Conservation (phyloP, 2,888 invertebrate species). For the Cerceris ruficornis region DNA sequence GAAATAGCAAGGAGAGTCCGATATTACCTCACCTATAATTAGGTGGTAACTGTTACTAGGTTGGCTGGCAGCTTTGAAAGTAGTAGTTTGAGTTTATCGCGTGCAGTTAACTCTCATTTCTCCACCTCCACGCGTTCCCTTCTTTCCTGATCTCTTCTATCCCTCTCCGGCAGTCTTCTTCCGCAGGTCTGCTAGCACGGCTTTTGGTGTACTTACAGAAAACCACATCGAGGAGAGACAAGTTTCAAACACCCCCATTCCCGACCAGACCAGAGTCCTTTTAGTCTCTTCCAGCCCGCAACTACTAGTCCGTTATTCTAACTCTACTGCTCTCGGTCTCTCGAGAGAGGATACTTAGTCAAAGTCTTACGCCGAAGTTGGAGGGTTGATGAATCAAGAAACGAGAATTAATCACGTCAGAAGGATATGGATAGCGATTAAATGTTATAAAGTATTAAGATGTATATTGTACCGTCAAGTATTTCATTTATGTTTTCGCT, state of each 20-base stretch:
- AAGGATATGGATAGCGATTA: slow-evolving; percentile 42
- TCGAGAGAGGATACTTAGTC: slow-evolving; percentile 62
- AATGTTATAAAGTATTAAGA: not conserved
- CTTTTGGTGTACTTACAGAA: slow-evolving; percentile 59
- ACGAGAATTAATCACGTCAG: slow-evolving; percentile 68
- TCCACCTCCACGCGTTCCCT: slow-evolving; percentile 20
- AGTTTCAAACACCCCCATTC: slow-evolving; percentile 64
- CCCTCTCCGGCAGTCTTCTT: slow-evolving; percentile 38
- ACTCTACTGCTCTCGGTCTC: slow-evolving; percentile 63
- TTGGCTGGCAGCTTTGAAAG: slow-evolving; percentile 58
- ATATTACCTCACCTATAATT: slow-evolving; percentile 66
- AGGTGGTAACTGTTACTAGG: slow-evolving; percentile 70
- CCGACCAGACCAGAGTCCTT: slow-evolving; percentile 54
- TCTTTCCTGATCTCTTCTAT: slow-evolving; percentile 5
- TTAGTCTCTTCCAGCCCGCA: slow-evolving; percentile 47
- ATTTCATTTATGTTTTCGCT: too few relatives aligned
- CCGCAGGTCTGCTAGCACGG: slow-evolving; percentile 38
- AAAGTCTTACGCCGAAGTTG: slow-evolving; percentile 65
- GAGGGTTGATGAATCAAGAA: slow-evolving; percentile 61
- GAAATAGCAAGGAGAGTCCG: slow-evolving; percentile 45
- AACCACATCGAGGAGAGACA: slow-evolving; percentile 69
- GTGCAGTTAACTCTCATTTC: slow-evolving; percentile 61
- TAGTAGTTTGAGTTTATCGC: slow-evolving; percentile 68
- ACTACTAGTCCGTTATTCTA: slow-evolving; percentile 67
- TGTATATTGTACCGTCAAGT: not conserved